Percentiles rank a stretch among this genome's conserved stretches.
These are phyloP conservation scores for Parnassius apollo DNA, from an alignment of 2,888 invertebrate genomes.

Conservation along the genomic window DNA sequence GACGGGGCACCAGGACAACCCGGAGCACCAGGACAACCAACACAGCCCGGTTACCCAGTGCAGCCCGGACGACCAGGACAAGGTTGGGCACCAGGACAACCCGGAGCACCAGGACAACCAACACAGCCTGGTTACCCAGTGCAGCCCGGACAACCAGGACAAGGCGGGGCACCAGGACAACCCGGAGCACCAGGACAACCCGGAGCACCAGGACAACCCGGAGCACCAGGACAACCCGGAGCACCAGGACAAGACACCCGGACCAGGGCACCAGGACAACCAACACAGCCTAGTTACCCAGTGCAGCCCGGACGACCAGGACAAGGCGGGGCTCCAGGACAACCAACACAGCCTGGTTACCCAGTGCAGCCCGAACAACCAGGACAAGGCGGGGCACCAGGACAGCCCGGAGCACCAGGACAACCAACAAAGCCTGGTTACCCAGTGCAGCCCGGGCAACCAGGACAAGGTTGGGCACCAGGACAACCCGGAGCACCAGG, in stretches of 20 bases:
- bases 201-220: conserved; percentile 35
- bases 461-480: conserved; percentile 52
- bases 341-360: conserved; percentile 26
- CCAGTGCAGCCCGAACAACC: conserved; percentile 39
- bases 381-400: conserved; percentile 35
- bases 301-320: conserved; percentile 27
- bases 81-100: conserved; percentile 47
- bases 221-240: conserved; percentile 43
- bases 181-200: conserved; percentile 72
- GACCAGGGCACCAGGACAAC: conserved; percentile 35
- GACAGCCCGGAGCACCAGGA: conserved; percentile 40
- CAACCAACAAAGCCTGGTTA: conserved; percentile 33
- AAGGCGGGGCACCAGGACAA: conserved; percentile 36
- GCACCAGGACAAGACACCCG: conserved; percentile 52
- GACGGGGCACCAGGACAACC: conserved; percentile 38
- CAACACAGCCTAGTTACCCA: conserved; percentile 35
- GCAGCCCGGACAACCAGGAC: conserved; percentile 28
- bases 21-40: conserved; percentile 35
- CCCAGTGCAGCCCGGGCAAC: conserved; percentile 43
- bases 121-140: conserved; percentile 31
- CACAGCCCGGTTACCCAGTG: conserved; percentile 34
- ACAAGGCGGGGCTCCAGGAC: conserved; percentile 51
- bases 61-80: conserved; percentile 29
- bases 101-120: conserved; percentile 36
- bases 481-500: conserved; percentile 37